A percentile compares a stretch with the other conserved stretches of the same genome.
Conservation (phyloP, 1,140 invertebrate species). For the Neodiprion lecontei region DNA sequence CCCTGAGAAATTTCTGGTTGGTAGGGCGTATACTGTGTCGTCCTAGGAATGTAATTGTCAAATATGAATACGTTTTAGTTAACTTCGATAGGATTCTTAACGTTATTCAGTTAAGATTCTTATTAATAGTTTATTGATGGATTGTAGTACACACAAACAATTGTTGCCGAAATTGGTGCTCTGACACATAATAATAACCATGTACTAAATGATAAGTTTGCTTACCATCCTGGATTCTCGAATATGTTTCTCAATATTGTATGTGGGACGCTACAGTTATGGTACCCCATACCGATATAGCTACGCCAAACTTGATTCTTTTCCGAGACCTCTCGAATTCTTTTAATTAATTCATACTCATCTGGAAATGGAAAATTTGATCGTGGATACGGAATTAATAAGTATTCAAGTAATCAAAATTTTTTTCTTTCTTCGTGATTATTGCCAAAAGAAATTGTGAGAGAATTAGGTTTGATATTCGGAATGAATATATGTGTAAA, state of each 20-base stretch:
- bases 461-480: background rate
- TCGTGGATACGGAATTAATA: background rate
- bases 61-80: constrained; percentile 23
- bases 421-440: constrained; percentile 14
- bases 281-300: constrained; percentile 99
- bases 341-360: constrained; percentile 87
- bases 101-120: no score
- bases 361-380: constrained; percentile 64
- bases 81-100: no score
- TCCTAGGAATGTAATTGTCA: constrained; percentile 60
- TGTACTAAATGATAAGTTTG: background rate
- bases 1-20: constrained; percentile 97
- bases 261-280: constrained; percentile 95
- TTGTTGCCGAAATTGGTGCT: no score
- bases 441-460: constrained; percentile 17
- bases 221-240: constrained; percentile 98
- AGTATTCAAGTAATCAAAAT: background rate
- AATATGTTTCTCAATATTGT: constrained; percentile 97
- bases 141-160: no score
- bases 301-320: constrained; percentile 94
- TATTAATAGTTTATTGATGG: no score
- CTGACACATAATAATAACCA: no score
- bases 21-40: constrained; percentile 88
- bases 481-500: constrained; percentile 19
- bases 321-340: constrained; percentile 80